phyloP scores from a whole-genome alignment of 2,113 vertebrate species.

The Catharus fuscescens region DNA sequence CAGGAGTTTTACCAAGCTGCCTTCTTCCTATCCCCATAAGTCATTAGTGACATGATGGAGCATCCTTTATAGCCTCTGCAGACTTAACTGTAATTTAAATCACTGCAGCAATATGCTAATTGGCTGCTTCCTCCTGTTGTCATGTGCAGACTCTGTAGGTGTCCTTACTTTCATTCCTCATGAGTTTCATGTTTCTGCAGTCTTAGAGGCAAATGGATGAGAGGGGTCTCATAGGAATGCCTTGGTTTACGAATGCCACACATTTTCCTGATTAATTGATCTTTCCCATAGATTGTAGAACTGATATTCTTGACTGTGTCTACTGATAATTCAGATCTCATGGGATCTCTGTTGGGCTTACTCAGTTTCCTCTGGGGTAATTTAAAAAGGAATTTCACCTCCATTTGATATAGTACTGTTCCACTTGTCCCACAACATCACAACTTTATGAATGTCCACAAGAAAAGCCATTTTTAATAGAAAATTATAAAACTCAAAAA shows the following conservation, averaged over 20 bases:
- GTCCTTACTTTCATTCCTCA: not conserved
- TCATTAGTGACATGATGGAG: not conserved
- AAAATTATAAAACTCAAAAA: not conserved
- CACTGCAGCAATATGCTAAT: not conserved
- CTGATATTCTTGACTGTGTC: not conserved
- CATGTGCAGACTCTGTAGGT: not conserved
- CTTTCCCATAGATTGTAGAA: not conserved
- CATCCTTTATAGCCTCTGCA: not conserved
- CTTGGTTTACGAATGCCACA: not conserved
- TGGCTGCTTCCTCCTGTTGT: not conserved
- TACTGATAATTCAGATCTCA: not conserved
- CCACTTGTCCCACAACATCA: not conserved
- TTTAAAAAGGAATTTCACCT: not conserved
- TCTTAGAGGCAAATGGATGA: not conserved
- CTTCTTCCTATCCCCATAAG: not conserved
- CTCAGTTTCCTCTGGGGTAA: not conserved
- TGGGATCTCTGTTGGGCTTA: not conserved
- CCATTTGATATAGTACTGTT: not conserved
- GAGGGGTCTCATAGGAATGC: not conserved
- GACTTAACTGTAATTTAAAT: not conserved
- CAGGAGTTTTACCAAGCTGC: not conserved
- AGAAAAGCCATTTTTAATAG: not conserved
- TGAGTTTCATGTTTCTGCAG: not conserved
- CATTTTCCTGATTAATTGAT: not conserved
- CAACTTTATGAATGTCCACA: not conserved